A percentile compares a stretch with the other conserved stretches of the same genome.
phyloP scores from a whole-genome alignment of 2,888 invertebrate species.

The Eupsilia transversa region DNA sequence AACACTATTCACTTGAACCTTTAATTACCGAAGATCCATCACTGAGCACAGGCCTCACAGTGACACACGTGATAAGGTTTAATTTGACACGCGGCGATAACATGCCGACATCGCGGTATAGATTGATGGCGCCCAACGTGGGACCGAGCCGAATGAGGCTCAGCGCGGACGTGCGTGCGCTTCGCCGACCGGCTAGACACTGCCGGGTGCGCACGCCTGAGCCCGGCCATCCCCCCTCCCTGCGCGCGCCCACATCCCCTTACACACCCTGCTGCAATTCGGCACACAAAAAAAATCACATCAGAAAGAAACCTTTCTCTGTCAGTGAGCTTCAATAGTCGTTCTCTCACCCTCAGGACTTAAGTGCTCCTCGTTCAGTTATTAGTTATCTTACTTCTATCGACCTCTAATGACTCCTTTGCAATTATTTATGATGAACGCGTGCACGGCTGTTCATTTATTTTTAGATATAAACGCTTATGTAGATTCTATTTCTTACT shows the following conservation, averaged over 20 bases:
- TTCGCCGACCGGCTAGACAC: constrained; percentile 79
- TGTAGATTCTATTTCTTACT: constrained; percentile 76
- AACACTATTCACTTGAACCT: constrained; percentile 70
- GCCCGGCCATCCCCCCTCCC: constrained; percentile 83
- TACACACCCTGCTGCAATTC: constrained; percentile 80
- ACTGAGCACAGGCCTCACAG: constrained; percentile 62
- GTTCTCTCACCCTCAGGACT: constrained; percentile 77
- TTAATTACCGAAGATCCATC: constrained; percentile 60
- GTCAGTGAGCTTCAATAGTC: constrained; percentile 85
- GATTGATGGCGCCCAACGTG: constrained; percentile 84
- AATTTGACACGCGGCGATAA: constrained; percentile 62
- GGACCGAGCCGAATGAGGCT: constrained; percentile 66
- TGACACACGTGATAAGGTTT: constrained; percentile 55
- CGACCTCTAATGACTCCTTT: constrained; percentile 81
- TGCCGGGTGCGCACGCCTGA: constrained; percentile 88
- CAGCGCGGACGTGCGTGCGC: constrained; percentile 71
- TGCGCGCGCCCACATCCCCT: constrained; percentile 60
- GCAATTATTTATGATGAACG: constrained; percentile 77
- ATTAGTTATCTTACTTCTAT: constrained; percentile 82
- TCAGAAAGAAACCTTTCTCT: constrained; percentile 86
- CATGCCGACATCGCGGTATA: constrained; percentile 71
- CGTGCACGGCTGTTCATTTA: constrained; percentile 77
- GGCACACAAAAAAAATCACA: constrained; percentile 85
- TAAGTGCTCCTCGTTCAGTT: constrained; percentile 82
- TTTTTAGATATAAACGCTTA: constrained; percentile 78